These are phyloP conservation scores for Calephelis nemesis DNA, from an alignment of 1,140 invertebrate genomes.

Conservation along the genomic window DNA sequence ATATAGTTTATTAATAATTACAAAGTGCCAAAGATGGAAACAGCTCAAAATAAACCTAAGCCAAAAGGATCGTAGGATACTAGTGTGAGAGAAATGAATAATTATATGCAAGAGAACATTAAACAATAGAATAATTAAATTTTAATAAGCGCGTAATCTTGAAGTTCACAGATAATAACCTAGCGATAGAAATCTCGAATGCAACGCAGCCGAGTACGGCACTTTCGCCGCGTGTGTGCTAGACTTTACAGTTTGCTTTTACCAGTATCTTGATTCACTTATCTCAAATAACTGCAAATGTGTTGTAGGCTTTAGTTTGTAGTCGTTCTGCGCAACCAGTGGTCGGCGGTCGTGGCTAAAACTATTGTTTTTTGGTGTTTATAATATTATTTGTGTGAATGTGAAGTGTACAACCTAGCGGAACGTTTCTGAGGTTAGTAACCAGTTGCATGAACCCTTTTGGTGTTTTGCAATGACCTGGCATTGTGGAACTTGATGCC, in stretches of 20 bases:
- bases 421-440: slow-evolving; percentile 31
- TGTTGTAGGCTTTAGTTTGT: slow-evolving; percentile 25
- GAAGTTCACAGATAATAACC: background rate
- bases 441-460: slow-evolving; percentile 33
- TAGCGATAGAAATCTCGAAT: slow-evolving; percentile 21
- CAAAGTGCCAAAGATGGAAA: no score
- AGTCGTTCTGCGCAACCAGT: slow-evolving; percentile 49
- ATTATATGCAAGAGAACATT: no score
- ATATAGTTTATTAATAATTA: no score
- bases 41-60: no score
- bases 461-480: background rate
- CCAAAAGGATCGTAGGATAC: no score
- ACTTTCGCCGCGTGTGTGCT: slow-evolving; percentile 37
- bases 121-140: background rate
- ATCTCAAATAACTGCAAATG: slow-evolving; percentile 48
- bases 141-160: background rate
- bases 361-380: slow-evolving; percentile 15
- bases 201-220: slow-evolving; percentile 11
- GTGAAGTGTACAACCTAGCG: slow-evolving; percentile 38
- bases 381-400: slow-evolving; percentile 35
- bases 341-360: slow-evolving; percentile 42
- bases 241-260: slow-evolving; percentile 50
- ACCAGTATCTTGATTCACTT: slow-evolving; percentile 67
- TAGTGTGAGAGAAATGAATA: no score
- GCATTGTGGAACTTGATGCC: slow-evolving; percentile 3